Evolutionary conservation across 2,113 vertebrate species (phyloP).

Genomic region (Machaerirhynchus nigripectus): DNA sequence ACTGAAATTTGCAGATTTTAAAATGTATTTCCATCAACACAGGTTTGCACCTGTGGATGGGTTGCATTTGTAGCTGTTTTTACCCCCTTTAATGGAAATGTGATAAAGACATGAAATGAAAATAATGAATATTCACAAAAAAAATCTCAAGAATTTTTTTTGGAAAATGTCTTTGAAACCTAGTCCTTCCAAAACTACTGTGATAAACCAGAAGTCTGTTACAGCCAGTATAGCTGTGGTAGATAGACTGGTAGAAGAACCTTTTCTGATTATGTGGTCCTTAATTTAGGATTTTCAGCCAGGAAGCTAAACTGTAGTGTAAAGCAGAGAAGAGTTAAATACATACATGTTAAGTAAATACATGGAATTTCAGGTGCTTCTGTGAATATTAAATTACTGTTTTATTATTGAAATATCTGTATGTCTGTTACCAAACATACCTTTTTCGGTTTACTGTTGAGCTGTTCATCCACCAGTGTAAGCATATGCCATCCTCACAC

Average conservation of each 20-base stretch:
- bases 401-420: not conserved
- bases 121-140: not conserved
- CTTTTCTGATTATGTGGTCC: not conserved
- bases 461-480: not conserved
- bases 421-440: not conserved
- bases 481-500: not conserved
- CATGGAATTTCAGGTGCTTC: not conserved
- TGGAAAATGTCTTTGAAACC: not conserved
- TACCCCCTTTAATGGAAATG: accelerated
- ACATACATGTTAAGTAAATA: not conserved
- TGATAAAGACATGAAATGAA: not conserved
- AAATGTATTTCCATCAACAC: not conserved
- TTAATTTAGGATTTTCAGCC: not conserved
- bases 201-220: not conserved
- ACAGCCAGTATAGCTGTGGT: not conserved
- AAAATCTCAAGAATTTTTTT: not conserved
- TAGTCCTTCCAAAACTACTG: not conserved
- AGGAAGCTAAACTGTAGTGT: not conserved
- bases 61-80: not conserved
- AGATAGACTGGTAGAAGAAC: not conserved
- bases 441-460: not conserved
- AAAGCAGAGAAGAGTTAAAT: not conserved
- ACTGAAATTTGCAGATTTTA: not conserved
- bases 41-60: not conserved
- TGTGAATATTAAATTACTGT: not conserved